Evolutionary conservation across 2,888 invertebrate genomes (phyloP).

Genomic region (Oxyscelio sp.): DNA sequence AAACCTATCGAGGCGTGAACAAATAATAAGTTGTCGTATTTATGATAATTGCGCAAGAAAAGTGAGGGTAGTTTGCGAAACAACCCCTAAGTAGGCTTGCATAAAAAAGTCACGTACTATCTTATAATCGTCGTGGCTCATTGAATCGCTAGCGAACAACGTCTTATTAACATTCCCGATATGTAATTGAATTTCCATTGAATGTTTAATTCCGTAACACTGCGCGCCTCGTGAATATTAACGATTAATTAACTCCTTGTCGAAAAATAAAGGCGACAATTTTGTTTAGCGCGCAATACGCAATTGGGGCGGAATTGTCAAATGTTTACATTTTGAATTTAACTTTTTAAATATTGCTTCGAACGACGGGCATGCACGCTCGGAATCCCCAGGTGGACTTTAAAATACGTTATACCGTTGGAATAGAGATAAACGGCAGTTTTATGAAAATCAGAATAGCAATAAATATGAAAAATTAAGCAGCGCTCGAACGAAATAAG

Average conservation of each 20-base stretch:
- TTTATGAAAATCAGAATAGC: conserved; percentile 55
- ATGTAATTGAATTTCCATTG: conserved; percentile 63
- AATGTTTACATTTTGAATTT: conserved; percentile 12
- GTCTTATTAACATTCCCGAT: conserved; percentile 68
- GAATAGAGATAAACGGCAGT: conserved; percentile 38
- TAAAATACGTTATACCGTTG: conserved; percentile 31
- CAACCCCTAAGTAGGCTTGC: conserved; percentile 61
- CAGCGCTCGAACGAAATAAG: conserved; percentile 35
- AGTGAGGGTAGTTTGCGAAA: conserved; percentile 50
- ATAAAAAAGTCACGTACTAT: conserved; percentile 68
- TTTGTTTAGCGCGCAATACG: not conserved
- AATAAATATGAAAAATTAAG: conserved; percentile 65
- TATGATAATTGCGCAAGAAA: conserved; percentile 56
- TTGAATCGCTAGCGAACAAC: conserved; percentile 59
- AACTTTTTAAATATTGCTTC: conserved; percentile 22
- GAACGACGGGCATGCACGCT: not conserved
- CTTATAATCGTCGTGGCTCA: conserved; percentile 67
- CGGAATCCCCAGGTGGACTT: conserved; percentile 30
- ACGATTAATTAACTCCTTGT: conserved; percentile 16
- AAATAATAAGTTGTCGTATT: conserved; percentile 38
- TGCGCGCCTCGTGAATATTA: conserved; percentile 38
- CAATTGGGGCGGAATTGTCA: not conserved
- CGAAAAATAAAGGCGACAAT: not conserved
- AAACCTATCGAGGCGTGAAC: conserved; percentile 22
- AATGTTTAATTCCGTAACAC: conserved; percentile 53